phyloP scores from a whole-genome alignment of 1,140 invertebrate genomes.

The Thaumetopoea pityocampa region DNA sequence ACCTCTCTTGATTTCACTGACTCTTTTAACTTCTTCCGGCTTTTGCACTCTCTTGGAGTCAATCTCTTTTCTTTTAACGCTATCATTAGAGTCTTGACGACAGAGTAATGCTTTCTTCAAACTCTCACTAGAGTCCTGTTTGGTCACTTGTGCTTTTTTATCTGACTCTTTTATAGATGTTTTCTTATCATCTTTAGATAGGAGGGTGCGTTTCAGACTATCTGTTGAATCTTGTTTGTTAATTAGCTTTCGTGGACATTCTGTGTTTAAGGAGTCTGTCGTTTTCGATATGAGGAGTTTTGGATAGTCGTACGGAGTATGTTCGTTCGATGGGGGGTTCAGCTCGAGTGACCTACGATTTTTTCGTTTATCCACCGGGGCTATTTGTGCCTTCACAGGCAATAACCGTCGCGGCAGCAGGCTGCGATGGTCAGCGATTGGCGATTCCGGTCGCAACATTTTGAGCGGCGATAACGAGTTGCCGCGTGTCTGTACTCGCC shows the following conservation, averaged over 20 bases:
- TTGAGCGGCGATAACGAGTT: conserved; percentile 41
- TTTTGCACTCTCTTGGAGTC: conserved; percentile 48
- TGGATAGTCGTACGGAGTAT: conserved; percentile 59
- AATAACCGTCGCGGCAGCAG: conserved; percentile 61
- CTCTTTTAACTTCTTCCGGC: conserved; percentile 39
- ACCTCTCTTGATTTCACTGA: conserved; percentile 48
- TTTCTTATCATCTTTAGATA: conserved; percentile 65
- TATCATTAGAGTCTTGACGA: conserved; percentile 61
- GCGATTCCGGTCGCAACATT: conserved; percentile 69
- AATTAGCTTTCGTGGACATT: conserved; percentile 57
- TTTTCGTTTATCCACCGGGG: conserved; percentile 60
- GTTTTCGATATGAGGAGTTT: conserved; percentile 70
- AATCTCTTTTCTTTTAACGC: conserved; percentile 46
- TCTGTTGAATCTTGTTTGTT: conserved; percentile 68
- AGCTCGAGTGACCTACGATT: conserved; percentile 65
- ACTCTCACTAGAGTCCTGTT: conserved; percentile 62
- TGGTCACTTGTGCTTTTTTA: conserved; percentile 39
- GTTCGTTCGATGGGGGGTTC: conserved; percentile 54
- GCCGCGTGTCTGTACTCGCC: conserved; percentile 48
- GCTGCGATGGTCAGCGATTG: conserved; percentile 68
- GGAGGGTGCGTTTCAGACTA: conserved; percentile 55
- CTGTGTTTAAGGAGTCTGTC: conserved; percentile 64
- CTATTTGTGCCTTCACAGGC: conserved; percentile 64
- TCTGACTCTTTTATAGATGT: conserved; percentile 34
- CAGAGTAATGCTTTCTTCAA: conserved; percentile 57